Percentiles rank a stretch among this genome's conserved stretches.
Conservation (phyloP, 2,888 invertebrate species). For the Scrobipalpa costella region DNA sequence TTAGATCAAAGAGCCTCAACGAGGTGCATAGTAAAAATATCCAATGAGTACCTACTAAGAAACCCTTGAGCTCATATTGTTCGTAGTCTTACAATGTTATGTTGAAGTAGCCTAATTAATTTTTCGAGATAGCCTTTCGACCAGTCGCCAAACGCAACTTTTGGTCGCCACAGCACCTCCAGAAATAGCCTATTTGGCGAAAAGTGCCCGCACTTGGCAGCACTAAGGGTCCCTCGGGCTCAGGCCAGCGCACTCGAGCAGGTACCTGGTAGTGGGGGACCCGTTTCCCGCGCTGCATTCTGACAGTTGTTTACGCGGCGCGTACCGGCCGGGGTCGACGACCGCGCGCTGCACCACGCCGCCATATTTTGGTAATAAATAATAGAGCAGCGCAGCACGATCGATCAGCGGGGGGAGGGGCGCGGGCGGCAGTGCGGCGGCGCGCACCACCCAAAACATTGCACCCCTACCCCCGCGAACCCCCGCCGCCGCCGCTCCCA, state of each 20-base stretch:
- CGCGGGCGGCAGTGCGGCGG: slow-evolving; percentile 64
- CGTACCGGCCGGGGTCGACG: slow-evolving; percentile 57
- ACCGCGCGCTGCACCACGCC: slow-evolving; percentile 70
- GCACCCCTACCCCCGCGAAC: slow-evolving; percentile 48
- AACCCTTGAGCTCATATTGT: no score
- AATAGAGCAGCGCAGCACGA: slow-evolving; percentile 71
- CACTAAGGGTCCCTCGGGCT: slow-evolving; percentile 5
- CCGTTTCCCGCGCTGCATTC: slow-evolving; percentile 68
- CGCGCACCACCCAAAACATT: slow-evolving; percentile 68
- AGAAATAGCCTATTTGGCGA: no score
- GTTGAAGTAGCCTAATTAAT: no score
- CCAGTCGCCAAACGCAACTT: no score
- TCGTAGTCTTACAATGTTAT: no score
- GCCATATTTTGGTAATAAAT: slow-evolving; percentile 78
- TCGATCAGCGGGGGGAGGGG: slow-evolving; percentile 55
- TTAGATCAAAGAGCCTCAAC: no score
- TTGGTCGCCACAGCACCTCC: no score
- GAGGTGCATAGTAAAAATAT: no score
- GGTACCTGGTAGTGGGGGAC: slow-evolving; percentile 37
- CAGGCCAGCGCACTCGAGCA: slow-evolving; percentile 40
- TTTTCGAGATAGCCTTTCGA: no score
- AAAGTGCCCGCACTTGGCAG: no score
- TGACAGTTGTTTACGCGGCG: slow-evolving; percentile 65
- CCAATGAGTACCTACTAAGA: no score
- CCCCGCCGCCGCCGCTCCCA: slow-evolving; percentile 28